Evolutionary conservation across 2,888 invertebrate genomes (phyloP).

Genomic region (Apamea epomidion): DNA sequence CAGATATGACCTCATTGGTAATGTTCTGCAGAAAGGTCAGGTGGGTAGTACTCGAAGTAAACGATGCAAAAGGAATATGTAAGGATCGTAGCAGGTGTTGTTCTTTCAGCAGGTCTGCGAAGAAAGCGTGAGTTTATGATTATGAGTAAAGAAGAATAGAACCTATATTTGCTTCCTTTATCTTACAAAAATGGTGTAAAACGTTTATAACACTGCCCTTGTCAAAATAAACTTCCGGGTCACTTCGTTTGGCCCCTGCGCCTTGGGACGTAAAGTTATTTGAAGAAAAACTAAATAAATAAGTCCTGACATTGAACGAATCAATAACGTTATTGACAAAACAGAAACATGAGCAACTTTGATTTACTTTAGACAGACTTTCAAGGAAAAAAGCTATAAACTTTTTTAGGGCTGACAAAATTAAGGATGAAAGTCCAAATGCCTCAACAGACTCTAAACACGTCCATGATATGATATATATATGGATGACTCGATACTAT

Average conservation of each 20-base stretch:
- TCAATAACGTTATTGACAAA: constrained; percentile 21
- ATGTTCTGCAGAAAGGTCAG: too few species aligned
- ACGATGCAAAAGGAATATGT: too few species aligned
- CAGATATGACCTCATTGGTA: too few species aligned
- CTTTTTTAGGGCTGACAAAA: background rate
- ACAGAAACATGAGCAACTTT: constrained; percentile 21
- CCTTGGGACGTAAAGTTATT: constrained; percentile 29
- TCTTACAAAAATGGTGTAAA: background rate
- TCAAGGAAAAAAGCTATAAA: background rate
- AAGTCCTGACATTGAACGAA: constrained; percentile 6
- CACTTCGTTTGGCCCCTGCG: constrained; percentile 4
- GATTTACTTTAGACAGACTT: constrained; percentile 10
- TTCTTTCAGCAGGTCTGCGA: too few species aligned
- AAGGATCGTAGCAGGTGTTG: too few species aligned
- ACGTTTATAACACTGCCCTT: background rate
- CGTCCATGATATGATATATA: too few species aligned
- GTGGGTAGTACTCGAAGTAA: too few species aligned
- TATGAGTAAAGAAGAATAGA: too few species aligned
- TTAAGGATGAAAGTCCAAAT: too few species aligned
- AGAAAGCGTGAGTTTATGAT: too few species aligned
- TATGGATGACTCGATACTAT: too few species aligned
- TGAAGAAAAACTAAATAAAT: constrained; percentile 22
- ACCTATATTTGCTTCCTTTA: background rate
- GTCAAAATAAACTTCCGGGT: constrained; percentile 4
- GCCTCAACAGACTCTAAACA: too few species aligned